Conservation (phyloP, 2,888 invertebrate species). For the Drosophila helvetica region DNA sequence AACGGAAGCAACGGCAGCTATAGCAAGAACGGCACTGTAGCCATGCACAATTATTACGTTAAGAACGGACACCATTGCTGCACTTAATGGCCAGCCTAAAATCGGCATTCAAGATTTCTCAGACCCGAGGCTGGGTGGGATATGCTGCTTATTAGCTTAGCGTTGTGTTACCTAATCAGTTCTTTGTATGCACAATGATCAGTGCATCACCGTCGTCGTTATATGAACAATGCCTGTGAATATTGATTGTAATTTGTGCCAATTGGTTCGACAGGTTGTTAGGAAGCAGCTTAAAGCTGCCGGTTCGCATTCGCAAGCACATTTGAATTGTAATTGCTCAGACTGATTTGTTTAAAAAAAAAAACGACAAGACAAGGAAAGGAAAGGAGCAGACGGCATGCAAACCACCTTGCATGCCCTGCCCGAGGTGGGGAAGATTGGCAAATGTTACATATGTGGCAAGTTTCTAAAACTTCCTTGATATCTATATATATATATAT, state of each 20-base stretch:
- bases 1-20: constrained; percentile 63
- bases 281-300: constrained; percentile 45
- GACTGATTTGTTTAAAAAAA: constrained; percentile 68
- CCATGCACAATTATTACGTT: constrained; percentile 82
- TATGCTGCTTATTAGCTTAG: constrained; percentile 6
- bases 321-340: constrained; percentile 76
- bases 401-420: constrained; percentile 1
- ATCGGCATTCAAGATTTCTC: not conserved
- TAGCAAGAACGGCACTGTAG: constrained; percentile 74
- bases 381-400: constrained; percentile 11
- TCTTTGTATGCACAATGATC: constrained; percentile 18
- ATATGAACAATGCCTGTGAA: constrained; percentile 3
- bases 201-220: not conserved
- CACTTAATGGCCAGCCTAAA: constrained; percentile 69
- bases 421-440: not conserved
- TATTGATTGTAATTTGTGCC: constrained; percentile 28
- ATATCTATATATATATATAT: constrained; percentile 27
- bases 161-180: constrained; percentile 17
- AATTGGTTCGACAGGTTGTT: constrained; percentile 48
- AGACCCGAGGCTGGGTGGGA: constrained; percentile 13
- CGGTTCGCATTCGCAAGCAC: constrained; percentile 30
- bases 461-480: constrained; percentile 73
- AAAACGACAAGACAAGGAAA: constrained; percentile 3
- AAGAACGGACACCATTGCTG: constrained; percentile 83
- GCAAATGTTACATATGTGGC: constrained; percentile 28